Percentiles rank a stretch among this genome's conserved stretches.
Conservation (phyloP, 2,113 vertebrate genomes). For the Lophura nycthemera region DNA sequence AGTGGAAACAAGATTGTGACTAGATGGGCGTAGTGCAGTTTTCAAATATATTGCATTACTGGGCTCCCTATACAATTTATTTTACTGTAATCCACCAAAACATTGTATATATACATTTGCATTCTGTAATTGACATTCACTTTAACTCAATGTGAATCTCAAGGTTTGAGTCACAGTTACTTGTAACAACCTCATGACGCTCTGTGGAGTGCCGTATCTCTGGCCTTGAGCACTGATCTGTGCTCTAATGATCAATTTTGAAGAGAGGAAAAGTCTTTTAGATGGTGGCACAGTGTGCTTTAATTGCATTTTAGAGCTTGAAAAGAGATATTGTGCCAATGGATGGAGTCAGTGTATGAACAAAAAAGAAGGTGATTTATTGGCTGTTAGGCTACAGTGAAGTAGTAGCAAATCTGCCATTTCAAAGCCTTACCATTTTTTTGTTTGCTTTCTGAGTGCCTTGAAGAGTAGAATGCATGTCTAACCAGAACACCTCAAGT, state of each 20-base stretch:
- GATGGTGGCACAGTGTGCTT: background rate
- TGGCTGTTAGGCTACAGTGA: background rate
- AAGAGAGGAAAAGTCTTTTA: background rate
- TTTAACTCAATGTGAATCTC: background rate
- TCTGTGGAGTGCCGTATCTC: background rate
- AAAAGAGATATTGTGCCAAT: background rate
- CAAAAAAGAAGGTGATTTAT: background rate
- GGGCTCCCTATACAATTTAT: background rate
- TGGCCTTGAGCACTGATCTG: background rate
- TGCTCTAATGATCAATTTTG: background rate
- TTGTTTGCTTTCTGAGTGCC: background rate
- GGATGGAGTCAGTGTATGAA: background rate
- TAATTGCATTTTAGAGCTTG: background rate
- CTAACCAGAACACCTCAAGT: background rate
- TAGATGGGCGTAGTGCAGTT: background rate
- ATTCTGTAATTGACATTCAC: background rate
- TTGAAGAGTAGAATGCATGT: background rate
- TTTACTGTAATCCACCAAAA: background rate
- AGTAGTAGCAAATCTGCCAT: background rate
- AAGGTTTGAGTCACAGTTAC: background rate
- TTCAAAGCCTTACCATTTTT: background rate
- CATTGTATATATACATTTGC: background rate
- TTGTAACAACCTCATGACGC: rapidly evolving
- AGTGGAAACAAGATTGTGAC: background rate
- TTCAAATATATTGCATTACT: background rate